These are phyloP conservation scores for Rhizomys pruinosus DNA, from an alignment of 2,113 vertebrate species.

Conservation along the genomic window DNA sequence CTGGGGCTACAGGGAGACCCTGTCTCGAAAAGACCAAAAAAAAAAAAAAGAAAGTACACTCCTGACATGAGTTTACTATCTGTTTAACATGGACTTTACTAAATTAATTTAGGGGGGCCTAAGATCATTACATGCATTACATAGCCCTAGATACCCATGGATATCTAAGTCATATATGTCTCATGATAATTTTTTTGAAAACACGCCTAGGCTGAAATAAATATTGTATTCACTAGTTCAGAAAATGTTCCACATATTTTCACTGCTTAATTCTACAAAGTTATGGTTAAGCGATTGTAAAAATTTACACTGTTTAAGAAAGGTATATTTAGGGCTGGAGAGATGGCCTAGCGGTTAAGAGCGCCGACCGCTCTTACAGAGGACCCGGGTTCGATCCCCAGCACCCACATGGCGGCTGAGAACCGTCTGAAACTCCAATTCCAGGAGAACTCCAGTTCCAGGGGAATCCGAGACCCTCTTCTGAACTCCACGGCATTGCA, in stretches of 20 bases:
- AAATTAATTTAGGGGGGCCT: neutral
- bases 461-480: too few relatives aligned
- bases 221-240: conserved; percentile 1
- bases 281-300: conserved; percentile 5
- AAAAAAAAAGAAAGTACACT: too few relatives aligned
- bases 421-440: too few relatives aligned
- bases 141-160: neutral
- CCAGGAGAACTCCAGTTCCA: too few relatives aligned
- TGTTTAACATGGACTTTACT: neutral
- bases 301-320: neutral
- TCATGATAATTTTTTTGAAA: neutral
- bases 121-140: neutral
- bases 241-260: conserved; percentile 22
- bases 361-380: too few relatives aligned
- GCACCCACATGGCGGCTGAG: too few relatives aligned
- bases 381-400: too few relatives aligned
- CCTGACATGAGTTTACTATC: neutral
- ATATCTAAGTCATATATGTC: neutral
- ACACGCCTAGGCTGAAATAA: neutral
- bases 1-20: too few relatives aligned
- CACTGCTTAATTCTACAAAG: neutral
- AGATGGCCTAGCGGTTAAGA: too few relatives aligned
- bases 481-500: too few relatives aligned
- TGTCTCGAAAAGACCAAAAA: too few relatives aligned
- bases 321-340: too few relatives aligned